These are phyloP conservation scores for Sycophila sp. DNA, from an alignment of 1,140 invertebrate genomes.

Conservation along the genomic window DNA sequence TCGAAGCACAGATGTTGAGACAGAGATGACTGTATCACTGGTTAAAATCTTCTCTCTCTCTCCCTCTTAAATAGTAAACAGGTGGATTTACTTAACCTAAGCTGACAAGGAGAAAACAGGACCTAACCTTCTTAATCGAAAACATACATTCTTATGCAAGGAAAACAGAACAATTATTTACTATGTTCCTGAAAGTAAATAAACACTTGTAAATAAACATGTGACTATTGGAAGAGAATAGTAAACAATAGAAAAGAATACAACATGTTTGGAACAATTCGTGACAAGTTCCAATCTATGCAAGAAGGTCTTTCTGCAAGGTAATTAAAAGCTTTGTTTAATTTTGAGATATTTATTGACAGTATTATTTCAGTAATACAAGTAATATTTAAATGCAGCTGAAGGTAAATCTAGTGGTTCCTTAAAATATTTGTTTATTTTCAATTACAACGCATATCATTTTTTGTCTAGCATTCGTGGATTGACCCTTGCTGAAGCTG, in stretches of 20 bases:
- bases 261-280: slow-evolving; percentile 65
- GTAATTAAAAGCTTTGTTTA: slow-evolving; percentile 49
- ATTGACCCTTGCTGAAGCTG: slow-evolving; percentile 50
- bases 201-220: neutral
- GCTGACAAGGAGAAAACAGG: neutral
- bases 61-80: too few relatives aligned
- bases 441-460: too few relatives aligned
- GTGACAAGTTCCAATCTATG: slow-evolving; percentile 66
- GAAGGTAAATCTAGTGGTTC: too few relatives aligned
- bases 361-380: slow-evolving; percentile 24
- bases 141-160: too few relatives aligned
- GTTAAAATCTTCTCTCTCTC: too few relatives aligned
- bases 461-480: slow-evolving; percentile 60
- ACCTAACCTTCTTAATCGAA: neutral
- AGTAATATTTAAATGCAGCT: too few relatives aligned
- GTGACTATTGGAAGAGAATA: neutral
- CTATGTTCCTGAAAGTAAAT: neutral
- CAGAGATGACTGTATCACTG: too few relatives aligned
- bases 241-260: neutral
- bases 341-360: slow-evolving; percentile 4
- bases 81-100: neutral
- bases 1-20: too few relatives aligned
- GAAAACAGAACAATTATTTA: neutral
- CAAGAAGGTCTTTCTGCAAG: slow-evolving; percentile 67
- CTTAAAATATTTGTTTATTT: too few relatives aligned